Base-by-base conservation (phyloP, 2,113 vertebrate species). In the Ornithorhynchus anatinus region DNA sequence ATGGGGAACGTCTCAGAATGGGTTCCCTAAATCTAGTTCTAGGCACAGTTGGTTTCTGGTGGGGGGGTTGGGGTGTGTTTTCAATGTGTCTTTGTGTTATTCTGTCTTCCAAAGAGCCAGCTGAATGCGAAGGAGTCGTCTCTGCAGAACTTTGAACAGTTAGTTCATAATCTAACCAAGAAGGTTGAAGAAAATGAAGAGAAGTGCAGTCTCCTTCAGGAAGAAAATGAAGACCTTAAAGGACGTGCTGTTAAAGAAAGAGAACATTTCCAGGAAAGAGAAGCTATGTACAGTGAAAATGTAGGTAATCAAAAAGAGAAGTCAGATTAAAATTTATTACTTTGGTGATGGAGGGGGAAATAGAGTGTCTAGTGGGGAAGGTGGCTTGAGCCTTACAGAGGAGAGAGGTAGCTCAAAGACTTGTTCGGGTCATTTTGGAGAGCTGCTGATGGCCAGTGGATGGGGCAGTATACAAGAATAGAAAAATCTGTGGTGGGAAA, bases 111-210 rank as follows among this genome's bases (percentile, higher is more conserved):
- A 6, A 81, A 91, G 89, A 88, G 69, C 35, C 88, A 94, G 68
- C 35, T 78, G 39, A 79, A 67, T 8, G 71, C 68, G 73, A 90
- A 89, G 36, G 61, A 89, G 2, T 84, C 82, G 3, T 88, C 93
- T 0, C 32, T 91, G 40, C 89, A 92, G 72, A 95, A 94, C 70
- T 90, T 96, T 72, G 86, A 95, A 86, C 59, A 92, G 66, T 83
- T 96, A 54, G 88, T 96, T 63, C 91, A 95, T 50, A 95, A 86
- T 58, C 94, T 97, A 51, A 97, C 94, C 59, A 95, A 83, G 86
- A 96, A 96, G 57, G 94, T 97, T 67, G 96, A 89, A 23, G 94
- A 96, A 50, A 92, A 90, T 15, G 96, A 97, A 47, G 96, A 97
- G 77, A 93, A 91, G 19, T 95, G 88, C 88, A 95, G 95, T 57